Base-by-base conservation (phyloP, 2,113 vertebrate species). In the Hippocampus mohnikei region DNA sequence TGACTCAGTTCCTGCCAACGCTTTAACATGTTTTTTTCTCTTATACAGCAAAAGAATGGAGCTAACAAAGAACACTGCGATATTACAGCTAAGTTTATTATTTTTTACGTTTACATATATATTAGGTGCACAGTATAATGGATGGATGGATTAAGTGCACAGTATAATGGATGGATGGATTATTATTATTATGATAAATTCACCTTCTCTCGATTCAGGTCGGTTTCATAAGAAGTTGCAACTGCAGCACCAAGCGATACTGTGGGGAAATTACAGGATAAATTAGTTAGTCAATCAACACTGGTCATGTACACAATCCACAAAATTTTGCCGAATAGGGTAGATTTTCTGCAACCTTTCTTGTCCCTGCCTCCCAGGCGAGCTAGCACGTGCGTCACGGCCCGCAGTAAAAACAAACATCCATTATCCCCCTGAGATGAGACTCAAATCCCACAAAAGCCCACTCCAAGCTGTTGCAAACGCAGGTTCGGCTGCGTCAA, bases 341-440 rank as follows among this genome's bases (percentile, higher is more conserved):
- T 5, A 50, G 29, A 46, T 67, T 27, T 61, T 18, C 48, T 48
- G 4, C 25, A 44, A 70, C 23, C 21, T 48, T 64, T 72, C 27
- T 25, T 37, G 0, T 72, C 71, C 63, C 67, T 16, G 60, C 48
- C 75, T 76, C 74, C 76, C 77, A 80, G 81, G 73, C 64, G 27
- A 77, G 83, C 78, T 69, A 76, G 80, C 42, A 1, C 64, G 5
- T 80, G 74, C 77, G 78, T 90, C 87, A 88, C 60, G 20, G 67
- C 76, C 61, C 62, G 67, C 76, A 77, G 82, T 81, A 78, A 84
- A 82, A 84, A 65, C 83, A 89, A 88, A 86, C 84, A 83, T 5
- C 41, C 66, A 76, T 88, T 81, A 85, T 85, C 65, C 70, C 59
- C 20, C 1, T 40, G 80, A 86, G 85, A 85, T 75, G 69, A 69